Conservation (phyloP, 2,113 vertebrate species). For the Phasianus colchicus region DNA sequence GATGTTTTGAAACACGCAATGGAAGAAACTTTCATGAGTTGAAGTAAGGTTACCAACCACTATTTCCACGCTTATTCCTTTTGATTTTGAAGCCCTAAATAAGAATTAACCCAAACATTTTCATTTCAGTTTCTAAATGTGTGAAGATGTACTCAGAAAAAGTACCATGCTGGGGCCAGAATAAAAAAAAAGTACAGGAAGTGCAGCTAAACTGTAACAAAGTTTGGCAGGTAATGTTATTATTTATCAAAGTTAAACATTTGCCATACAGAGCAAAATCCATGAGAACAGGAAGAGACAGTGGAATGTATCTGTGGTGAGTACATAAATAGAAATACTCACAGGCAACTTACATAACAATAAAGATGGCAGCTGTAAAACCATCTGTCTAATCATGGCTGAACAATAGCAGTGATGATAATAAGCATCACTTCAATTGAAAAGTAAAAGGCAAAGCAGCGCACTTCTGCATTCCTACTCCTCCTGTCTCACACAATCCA, state of each 20-base stretch:
- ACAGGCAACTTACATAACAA: neutral
- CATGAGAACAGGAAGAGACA: neutral
- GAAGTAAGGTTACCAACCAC: neutral
- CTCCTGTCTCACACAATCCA: neutral
- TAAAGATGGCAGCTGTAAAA: slow-evolving; percentile 35
- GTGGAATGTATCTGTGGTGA: neutral
- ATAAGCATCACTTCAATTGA: neutral
- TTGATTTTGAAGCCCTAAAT: neutral
- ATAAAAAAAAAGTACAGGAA: neutral
- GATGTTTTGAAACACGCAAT: neutral
- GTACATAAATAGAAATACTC: neutral
- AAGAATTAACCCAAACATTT: neutral
- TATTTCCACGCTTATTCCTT: neutral
- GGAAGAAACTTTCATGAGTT: neutral
- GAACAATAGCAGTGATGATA: neutral
- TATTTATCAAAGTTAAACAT: neutral
- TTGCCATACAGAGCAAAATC: neutral
- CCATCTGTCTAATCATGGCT: slow-evolving; percentile 4
- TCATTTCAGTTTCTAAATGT: neutral
- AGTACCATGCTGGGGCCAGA: neutral
- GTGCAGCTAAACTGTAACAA: neutral
- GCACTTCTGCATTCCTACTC: neutral
- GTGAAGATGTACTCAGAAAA: neutral
- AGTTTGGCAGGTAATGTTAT: neutral
- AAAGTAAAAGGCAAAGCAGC: neutral